Evolutionary conservation across 2,888 invertebrate species (phyloP).

Genomic region (Galerucella nymphaeae): DNA sequence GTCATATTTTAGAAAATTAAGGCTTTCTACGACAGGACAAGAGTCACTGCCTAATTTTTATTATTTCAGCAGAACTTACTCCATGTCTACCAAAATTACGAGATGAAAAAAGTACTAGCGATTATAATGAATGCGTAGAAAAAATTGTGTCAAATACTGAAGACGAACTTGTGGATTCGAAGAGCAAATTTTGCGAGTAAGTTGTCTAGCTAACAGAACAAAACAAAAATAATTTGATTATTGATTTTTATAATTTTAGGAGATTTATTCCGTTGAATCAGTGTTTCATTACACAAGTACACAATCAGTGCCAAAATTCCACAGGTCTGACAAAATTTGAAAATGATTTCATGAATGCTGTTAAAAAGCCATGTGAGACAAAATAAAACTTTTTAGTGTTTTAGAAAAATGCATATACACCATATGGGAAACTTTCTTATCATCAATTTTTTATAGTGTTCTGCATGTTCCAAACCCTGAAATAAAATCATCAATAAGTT

Average conservation of each 20-base stretch:
- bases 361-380: slow-evolving; percentile 8
- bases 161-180: slow-evolving; percentile 13
- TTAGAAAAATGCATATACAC: neutral
- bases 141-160: neutral
- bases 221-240: neutral
- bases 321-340: slow-evolving; percentile 14
- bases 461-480: too few species aligned
- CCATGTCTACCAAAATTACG: slow-evolving; percentile 19
- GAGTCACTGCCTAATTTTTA: neutral
- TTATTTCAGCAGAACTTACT: slow-evolving; percentile 8
- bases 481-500: too few species aligned
- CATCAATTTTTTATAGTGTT: too few species aligned
- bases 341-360: slow-evolving; percentile 4
- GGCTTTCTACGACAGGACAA: too few species aligned
- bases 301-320: slow-evolving; percentile 4
- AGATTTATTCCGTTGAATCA: slow-evolving; percentile 13
- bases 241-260: slow-evolving; percentile 1
- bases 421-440: too few species aligned
- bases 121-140: slow-evolving; percentile 10
- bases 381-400: neutral
- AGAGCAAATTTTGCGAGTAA: slow-evolving; percentile 25
- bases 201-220: neutral
- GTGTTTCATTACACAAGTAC: slow-evolving; percentile 7
- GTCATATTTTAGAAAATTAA: too few species aligned
- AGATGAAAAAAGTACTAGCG: neutral